Evolutionary conservation across 2,888 invertebrate genomes (phyloP).

Genomic region (Microdon myrmicae): DNA sequence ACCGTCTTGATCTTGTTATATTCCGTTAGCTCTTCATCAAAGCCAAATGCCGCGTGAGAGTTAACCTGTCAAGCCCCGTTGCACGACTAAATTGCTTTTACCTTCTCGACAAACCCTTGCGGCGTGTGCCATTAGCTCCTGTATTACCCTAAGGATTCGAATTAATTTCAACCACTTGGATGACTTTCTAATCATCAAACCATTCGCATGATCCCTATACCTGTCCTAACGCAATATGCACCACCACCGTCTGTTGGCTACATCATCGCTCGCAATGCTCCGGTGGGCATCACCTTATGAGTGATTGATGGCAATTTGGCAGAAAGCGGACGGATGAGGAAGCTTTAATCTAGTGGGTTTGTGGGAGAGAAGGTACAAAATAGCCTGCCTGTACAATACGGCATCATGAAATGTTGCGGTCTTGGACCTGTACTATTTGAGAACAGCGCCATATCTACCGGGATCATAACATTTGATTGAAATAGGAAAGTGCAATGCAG

Average conservation of each 20-base stretch:
- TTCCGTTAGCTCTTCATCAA: conserved; percentile 11
- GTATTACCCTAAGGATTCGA: conserved; percentile 30
- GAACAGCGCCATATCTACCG: no score
- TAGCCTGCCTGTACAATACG: neutral
- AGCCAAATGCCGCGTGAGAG: conserved; percentile 12
- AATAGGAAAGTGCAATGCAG: neutral
- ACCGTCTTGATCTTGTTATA: neutral
- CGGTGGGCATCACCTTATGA: neutral
- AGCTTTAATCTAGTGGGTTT: no score
- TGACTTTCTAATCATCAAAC: conserved; percentile 32
- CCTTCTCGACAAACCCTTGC: neutral
- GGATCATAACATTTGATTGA: conserved; percentile 3
- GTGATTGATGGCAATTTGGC: conserved; percentile 31
- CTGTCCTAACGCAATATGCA: neutral
- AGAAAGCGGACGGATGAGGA: neutral
- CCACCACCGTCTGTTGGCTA: neutral
- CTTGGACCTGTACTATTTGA: no score
- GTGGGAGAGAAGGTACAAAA: conserved; percentile 5
- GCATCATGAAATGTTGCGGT: no score
- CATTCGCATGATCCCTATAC: conserved; percentile 10
- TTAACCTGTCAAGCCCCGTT: neutral
- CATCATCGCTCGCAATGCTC: neutral
- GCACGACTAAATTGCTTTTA: conserved; percentile 3
- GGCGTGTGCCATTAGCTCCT: conserved; percentile 12
- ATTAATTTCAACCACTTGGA: conserved; percentile 18